Evolutionary conservation across 2,888 invertebrate genomes (phyloP).

Genomic region (Chelonus formosanus): DNA sequence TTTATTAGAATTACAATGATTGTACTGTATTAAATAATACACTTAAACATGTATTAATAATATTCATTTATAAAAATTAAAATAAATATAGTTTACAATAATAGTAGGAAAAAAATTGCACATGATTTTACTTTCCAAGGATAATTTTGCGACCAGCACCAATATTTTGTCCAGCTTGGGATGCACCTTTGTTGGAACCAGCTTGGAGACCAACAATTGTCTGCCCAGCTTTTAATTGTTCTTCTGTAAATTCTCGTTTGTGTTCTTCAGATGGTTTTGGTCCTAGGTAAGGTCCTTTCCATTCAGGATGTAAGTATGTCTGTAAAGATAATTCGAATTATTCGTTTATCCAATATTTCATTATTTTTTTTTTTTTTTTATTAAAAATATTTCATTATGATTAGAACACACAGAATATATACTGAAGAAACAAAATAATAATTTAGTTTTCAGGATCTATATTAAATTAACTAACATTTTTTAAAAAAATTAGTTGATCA

Average conservation of each 20-base stretch:
- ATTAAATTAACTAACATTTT: no score
- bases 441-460: no score
- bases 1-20: no score
- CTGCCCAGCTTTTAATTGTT: constrained; percentile 88
- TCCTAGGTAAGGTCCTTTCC: constrained; percentile 88
- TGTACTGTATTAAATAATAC: no score
- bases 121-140: constrained; percentile 78
- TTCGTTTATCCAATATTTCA: not conserved
- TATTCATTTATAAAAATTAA: no score
- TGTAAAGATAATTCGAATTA: constrained; percentile 57
- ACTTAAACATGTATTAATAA: no score
- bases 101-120: no score
- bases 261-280: constrained; percentile 94
- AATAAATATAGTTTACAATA: no score
- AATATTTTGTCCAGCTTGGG: constrained; percentile 89
- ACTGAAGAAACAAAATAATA: no score
- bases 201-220: constrained; percentile 93
- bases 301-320: constrained; percentile 87
- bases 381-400: no score
- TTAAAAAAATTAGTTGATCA: no score
- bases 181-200: constrained; percentile 95
- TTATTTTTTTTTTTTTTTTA: not conserved
- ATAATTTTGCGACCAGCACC: constrained; percentile 92
- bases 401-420: no score
- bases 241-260: constrained; percentile 94